Conservation (phyloP, 1,140 invertebrate species). For the Onthophagus taurus region DNA sequence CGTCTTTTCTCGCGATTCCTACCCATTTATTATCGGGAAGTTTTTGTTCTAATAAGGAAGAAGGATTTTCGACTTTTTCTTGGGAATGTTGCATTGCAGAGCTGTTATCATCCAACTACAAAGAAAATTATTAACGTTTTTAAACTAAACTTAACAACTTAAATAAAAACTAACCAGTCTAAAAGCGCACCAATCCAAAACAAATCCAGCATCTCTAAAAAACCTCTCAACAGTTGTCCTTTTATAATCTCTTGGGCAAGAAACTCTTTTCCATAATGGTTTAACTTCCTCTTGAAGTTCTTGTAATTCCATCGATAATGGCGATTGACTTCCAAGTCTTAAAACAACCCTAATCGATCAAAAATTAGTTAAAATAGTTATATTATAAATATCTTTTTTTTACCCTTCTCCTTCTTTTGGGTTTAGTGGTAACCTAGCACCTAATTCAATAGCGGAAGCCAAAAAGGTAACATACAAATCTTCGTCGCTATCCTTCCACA, state of each 20-base stretch:
- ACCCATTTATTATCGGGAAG: constrained; percentile 43
- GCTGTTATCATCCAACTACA: constrained; percentile 38
- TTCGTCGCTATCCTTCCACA: constrained; percentile 50
- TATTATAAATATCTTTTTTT: not conserved
- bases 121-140: constrained; percentile 1
- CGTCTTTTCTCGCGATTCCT: constrained; percentile 44
- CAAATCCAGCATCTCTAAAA: constrained; percentile 67
- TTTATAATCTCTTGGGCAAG: constrained; percentile 74
- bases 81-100: constrained; percentile 33
- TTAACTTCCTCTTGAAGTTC: constrained; percentile 73
- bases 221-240: constrained; percentile 73
- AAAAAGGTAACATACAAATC: constrained; percentile 76
- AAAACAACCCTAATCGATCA: constrained; percentile 60
- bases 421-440: constrained; percentile 67
- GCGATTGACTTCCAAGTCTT: constrained; percentile 61
- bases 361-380: constrained; percentile 12
- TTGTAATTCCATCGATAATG: constrained; percentile 64
- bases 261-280: constrained; percentile 61
- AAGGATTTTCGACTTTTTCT: constrained; percentile 23
- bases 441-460: constrained; percentile 71
- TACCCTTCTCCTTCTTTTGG: constrained; percentile 82
- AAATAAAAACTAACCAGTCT: constrained; percentile 50
- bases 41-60: constrained; percentile 19
- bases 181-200: constrained; percentile 84
- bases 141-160: not conserved